Evolutionary conservation across 2,797 vertebrate genomes (phyloP).

Genomic region (Cottoperca gobio): DNA sequence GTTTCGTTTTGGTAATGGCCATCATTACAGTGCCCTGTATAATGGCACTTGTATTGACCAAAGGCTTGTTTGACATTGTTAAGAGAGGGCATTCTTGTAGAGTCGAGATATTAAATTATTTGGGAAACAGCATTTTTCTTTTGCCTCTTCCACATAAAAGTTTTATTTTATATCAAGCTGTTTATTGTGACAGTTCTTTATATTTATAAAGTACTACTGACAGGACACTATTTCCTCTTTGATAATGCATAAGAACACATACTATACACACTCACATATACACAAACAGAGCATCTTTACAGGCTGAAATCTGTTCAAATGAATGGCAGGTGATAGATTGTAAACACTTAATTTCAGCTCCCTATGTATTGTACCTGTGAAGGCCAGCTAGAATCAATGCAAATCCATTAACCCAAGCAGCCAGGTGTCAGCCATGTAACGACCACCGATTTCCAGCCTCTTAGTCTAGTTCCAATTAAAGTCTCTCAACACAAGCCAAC

Average conservation of each 20-base stretch:
- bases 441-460: slow-evolving; percentile 68
- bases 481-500: slow-evolving; percentile 59
- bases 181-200: slow-evolving; percentile 38
- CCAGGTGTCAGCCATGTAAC: slow-evolving; percentile 70
- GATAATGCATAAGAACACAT: slow-evolving; percentile 27
- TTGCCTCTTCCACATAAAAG: slow-evolving; percentile 15
- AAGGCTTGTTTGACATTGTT: slow-evolving; percentile 56
- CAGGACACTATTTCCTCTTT: slow-evolving; percentile 39
- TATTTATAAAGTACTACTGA: slow-evolving; percentile 33
- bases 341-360: slow-evolving; percentile 65
- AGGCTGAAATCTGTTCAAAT: slow-evolving; percentile 55
- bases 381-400: slow-evolving; percentile 74
- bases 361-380: slow-evolving; percentile 58
- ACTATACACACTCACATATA: slow-evolving; percentile 31
- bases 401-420: slow-evolving; percentile 72
- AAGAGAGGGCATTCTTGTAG: slow-evolving; percentile 18
- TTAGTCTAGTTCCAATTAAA: slow-evolving; percentile 66
- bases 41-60: slow-evolving; percentile 65
- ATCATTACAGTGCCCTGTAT: slow-evolving; percentile 62
- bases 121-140: slow-evolving; percentile 28
- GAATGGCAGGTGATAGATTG: slow-evolving; percentile 64
- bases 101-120: slow-evolving; percentile 38
- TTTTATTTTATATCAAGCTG: slow-evolving; percentile 9
- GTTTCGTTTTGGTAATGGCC: slow-evolving; percentile 72
- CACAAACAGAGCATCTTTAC: slow-evolving; percentile 52